Evolutionary conservation across 2,888 invertebrate genomes (phyloP).

Genomic region (Drosophila parthenogenetica): DNA sequence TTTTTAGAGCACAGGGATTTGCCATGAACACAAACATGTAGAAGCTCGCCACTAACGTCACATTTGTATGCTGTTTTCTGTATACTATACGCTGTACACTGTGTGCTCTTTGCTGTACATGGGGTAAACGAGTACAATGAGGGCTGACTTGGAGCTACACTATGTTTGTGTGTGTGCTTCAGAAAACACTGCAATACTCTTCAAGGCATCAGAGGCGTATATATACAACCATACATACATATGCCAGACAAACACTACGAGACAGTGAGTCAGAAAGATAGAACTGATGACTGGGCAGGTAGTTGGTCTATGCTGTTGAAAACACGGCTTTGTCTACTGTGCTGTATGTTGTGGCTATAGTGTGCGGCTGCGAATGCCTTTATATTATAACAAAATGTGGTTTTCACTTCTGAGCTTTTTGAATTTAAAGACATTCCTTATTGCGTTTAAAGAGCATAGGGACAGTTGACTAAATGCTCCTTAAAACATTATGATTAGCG

Average conservation of each 20-base stretch:
- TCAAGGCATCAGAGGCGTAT: conserved; percentile 57
- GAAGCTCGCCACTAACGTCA: conserved; percentile 40
- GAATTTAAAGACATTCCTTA: conserved; percentile 52
- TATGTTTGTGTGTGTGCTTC: conserved; percentile 37
- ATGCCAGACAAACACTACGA: conserved; percentile 53
- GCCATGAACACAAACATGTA: conserved; percentile 75
- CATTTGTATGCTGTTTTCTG: conserved; percentile 48
- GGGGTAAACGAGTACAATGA: conserved; percentile 37
- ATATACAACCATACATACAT: conserved; percentile 41
- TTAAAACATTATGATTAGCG: conserved; percentile 10
- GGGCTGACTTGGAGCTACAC: conserved; percentile 38
- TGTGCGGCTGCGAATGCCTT: conserved; percentile 62
- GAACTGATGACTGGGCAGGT: conserved; percentile 45
- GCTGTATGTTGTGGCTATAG: conserved; percentile 45
- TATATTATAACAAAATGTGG: conserved; percentile 70
- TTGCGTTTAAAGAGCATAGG: conserved; percentile 34
- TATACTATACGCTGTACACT: neutral
- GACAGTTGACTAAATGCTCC: conserved; percentile 13
- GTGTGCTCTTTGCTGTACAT: conserved; percentile 5
- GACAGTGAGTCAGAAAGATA: conserved; percentile 40
- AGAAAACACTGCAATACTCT: conserved; percentile 72
- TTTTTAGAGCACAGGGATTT: conserved; percentile 79
- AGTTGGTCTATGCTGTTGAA: conserved; percentile 61
- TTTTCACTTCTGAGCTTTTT: conserved; percentile 70
- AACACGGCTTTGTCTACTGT: conserved; percentile 57